These are phyloP conservation scores for Mesorhabditis belari DNA, from an alignment of 2,888 invertebrate species.

Conservation along the genomic window DNA sequence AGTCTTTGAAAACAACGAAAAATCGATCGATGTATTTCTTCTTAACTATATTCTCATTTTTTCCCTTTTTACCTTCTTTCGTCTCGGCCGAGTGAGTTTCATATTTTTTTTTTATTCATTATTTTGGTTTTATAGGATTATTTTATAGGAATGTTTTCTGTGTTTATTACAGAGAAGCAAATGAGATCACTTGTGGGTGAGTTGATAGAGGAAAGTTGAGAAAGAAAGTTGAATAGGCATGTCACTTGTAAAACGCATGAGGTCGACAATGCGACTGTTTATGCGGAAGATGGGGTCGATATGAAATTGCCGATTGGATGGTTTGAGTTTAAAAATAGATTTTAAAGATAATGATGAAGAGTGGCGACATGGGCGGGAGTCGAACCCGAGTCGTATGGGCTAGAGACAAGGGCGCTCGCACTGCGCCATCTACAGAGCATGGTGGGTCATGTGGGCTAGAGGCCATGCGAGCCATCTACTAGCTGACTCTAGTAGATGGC, in stretches of 20 bases:
- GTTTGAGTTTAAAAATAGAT: conserved; percentile 9
- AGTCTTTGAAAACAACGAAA: too few species aligned
- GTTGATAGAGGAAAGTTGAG: conserved; percentile 4
- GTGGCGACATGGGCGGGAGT: too few species aligned
- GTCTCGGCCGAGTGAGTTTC: too few species aligned
- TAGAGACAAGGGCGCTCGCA: too few species aligned
- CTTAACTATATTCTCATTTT: too few species aligned
- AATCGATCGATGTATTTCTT: too few species aligned
- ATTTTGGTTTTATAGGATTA: too few species aligned
- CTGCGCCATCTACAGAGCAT: too few species aligned
- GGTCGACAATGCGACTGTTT: conserved; percentile 31
- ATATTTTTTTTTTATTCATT: too few species aligned
- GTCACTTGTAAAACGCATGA: conserved; percentile 47
- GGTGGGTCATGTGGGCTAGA: conserved; percentile 13
- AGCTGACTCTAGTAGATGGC: too few species aligned
- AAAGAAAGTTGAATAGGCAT: conserved; percentile 20
- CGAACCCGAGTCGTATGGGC: too few species aligned
- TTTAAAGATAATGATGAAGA: conserved; percentile 1
- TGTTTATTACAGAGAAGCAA: conserved; percentile 49
- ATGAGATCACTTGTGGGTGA: conserved; percentile 51
- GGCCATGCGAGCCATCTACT: conserved; percentile 20
- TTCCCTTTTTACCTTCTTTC: too few species aligned
- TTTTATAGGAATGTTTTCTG: conserved; percentile 49
- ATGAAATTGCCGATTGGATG: conserved; percentile 47
- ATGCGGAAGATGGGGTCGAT: conserved; percentile 45